These are phyloP conservation scores for Trilocha varians DNA, from an alignment of 2,888 invertebrate genomes.

Conservation along the genomic window DNA sequence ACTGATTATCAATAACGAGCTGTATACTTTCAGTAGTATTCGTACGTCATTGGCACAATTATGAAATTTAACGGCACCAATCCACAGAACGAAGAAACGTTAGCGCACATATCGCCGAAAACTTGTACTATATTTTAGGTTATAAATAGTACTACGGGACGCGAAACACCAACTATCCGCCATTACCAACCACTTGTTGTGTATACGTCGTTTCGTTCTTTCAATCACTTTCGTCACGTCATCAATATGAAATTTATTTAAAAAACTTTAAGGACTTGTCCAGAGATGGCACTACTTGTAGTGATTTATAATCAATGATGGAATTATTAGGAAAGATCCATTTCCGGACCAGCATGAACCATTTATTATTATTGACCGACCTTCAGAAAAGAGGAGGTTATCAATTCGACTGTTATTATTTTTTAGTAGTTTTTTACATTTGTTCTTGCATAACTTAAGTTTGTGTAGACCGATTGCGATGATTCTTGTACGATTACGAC, in stretches of 20 bases:
- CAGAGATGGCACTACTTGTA: constrained; percentile 19
- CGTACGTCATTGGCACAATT: constrained; percentile 67
- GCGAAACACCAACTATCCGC: constrained; percentile 72
- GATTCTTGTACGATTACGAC: too few relatives aligned
- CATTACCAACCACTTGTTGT: constrained; percentile 69
- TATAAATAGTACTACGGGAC: constrained; percentile 73
- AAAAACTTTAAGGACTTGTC: constrained; percentile 16
- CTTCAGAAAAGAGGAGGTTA: too few relatives aligned
- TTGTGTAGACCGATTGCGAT: too few relatives aligned
- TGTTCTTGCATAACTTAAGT: too few relatives aligned
- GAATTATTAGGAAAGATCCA: too few relatives aligned
- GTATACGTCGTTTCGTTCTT: constrained; percentile 45
- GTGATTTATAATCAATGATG: constrained; percentile 2
- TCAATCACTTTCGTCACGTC: constrained; percentile 61
- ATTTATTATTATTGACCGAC: too few relatives aligned
- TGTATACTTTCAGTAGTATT: constrained; percentile 58
- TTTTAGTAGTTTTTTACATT: too few relatives aligned
- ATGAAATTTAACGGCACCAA: constrained; percentile 65
- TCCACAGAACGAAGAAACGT: constrained; percentile 67
- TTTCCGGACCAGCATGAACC: too few relatives aligned
- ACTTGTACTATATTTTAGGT: constrained; percentile 74
- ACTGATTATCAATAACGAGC: constrained; percentile 62
- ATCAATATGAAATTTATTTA: constrained; percentile 41
- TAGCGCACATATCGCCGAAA: constrained; percentile 74
- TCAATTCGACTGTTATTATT: too few relatives aligned